Evolutionary conservation across 2,888 invertebrate genomes (phyloP).

Genomic region (Abrostola triplasia): DNA sequence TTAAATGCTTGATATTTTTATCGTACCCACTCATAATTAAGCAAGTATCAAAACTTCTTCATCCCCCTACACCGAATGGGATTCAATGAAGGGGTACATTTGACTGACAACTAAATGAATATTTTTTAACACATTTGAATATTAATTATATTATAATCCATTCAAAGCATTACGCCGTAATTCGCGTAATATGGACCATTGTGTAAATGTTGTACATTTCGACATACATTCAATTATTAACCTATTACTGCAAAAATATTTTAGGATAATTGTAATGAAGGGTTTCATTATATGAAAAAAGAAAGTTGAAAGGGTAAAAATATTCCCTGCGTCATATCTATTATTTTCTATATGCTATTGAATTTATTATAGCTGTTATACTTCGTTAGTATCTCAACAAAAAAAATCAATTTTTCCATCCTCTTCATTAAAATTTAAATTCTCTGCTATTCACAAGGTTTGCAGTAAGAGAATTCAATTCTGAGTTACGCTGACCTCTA

Average conservation of each 20-base stretch:
- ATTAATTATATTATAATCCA: slow-evolving; percentile 82
- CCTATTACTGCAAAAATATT: neutral
- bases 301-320: slow-evolving; percentile 43
- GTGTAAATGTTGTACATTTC: slow-evolving; percentile 66
- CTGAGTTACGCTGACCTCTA: too few species aligned
- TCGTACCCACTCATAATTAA: neutral
- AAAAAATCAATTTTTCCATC: too few species aligned
- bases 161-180: slow-evolving; percentile 59
- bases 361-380: too few species aligned
- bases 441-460: too few species aligned
- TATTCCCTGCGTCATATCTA: slow-evolving; percentile 34
- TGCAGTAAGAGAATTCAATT: too few species aligned
- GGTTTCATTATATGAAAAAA: slow-evolving; percentile 1
- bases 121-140: slow-evolving; percentile 79
- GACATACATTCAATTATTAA: slow-evolving; percentile 49
- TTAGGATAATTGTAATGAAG: neutral
- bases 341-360: too few species aligned
- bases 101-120: slow-evolving; percentile 84
- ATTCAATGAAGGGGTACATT: slow-evolving; percentile 55
- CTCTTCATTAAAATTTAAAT: too few species aligned
- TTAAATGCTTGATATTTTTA: too few species aligned
- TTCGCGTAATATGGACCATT: slow-evolving; percentile 63
- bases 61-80: slow-evolving; percentile 40
- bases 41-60: slow-evolving; percentile 59
- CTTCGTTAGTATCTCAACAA: too few species aligned